Base-by-base conservation (phyloP, 2,797 vertebrate species). In the Huso huso region DNA sequence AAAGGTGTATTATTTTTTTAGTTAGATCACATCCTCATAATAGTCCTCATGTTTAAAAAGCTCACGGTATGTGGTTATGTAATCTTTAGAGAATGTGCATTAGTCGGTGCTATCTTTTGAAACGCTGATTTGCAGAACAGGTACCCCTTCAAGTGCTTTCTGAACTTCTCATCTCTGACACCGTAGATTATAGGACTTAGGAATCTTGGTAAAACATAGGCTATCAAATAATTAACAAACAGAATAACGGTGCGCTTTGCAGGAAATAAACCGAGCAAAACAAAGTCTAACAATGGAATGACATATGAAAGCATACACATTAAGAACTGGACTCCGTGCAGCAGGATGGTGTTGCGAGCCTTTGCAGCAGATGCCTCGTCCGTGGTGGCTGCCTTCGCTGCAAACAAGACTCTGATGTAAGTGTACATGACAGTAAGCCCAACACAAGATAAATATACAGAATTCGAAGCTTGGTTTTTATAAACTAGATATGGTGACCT, bases 91-190 rank as follows among this genome's bases (percentile, higher is more conserved):
- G 2, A 3, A 4, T 3, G 23, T 37, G 23, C n/a, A 12, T 68
- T 62, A n/a, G 12, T 10, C 23, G 70, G 55, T 67, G 15, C 63
- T n/a, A 72, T 52, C 61, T 74, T 71, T 9, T 57, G 13, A 67
- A 48, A 13, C 6, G 63, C 3, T 23, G 53, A 3, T 65, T n/a
- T 74, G 11, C 60, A 67, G 53, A 59, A 50, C 63, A 79, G 69
- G 51, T 66, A 49, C 53, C 55, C 67, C 49, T 70, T 75, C 51
- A 84, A 49, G n/a, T 72, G 59, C 11, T 37, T 62, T 18, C 61
- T 48, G 48, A 62, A 62, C 48, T 23, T 48, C 48, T 23, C 48
- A 48, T 62, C 61, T 37, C 61, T 23, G 7, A 62, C 13, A 7
- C 61, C 61, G 10, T 62, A 62, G 18, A 62, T 62, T 6, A 62